Evolutionary conservation across 1,140 invertebrate species (phyloP), one percentile per base, ranked within the genome.

Genomic region (Trinorchestia longiramus): DNA sequence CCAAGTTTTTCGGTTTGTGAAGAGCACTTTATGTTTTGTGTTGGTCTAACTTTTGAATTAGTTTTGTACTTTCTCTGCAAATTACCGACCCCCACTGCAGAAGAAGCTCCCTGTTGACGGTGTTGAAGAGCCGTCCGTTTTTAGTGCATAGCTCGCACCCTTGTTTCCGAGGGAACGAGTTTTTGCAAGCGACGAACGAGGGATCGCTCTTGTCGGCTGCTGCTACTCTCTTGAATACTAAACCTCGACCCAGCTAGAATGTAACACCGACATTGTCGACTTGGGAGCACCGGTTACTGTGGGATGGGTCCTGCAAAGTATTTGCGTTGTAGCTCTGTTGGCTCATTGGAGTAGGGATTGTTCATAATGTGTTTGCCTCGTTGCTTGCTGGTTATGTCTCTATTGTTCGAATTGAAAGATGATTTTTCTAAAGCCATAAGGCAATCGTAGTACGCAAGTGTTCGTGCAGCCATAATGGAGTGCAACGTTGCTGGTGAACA

Each of bases 11-110:
- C 92, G 41, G 43, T 47, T 94, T 23, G 43, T 94, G 92, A 94
- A 47, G 43, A 94, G 44, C 92, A 94, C 92, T 94, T 94, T 47
- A 94, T 94, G 92, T 94, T 94, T 94, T 94, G 92, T 45, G 92
- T 94, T 43, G 43, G 92, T 43, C 43, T 94, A 94, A 94, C 92
- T 94, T 94, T 47, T 94, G 92, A 94, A 94, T 45, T 94, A 94
- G 92, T 94, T 94, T 94, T 44, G 92, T 94, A 94, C 43, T 94
- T 94, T 94, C 92, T 94, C 44, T 94, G 43, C 92, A 94, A 94
- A 94, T 94, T 94, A 94, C 92, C 92, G 92, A 94, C 92, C 92
- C 92, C 44, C 43, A 40, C 43, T 36, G 40, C 43, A 45, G 43
- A 94, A 94, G 43, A 94, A 94, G 36, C 41, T 47, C 40, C 92